Conservation (phyloP, 2,113 vertebrate genomes). For the Microcebus griseorufus region DNA sequence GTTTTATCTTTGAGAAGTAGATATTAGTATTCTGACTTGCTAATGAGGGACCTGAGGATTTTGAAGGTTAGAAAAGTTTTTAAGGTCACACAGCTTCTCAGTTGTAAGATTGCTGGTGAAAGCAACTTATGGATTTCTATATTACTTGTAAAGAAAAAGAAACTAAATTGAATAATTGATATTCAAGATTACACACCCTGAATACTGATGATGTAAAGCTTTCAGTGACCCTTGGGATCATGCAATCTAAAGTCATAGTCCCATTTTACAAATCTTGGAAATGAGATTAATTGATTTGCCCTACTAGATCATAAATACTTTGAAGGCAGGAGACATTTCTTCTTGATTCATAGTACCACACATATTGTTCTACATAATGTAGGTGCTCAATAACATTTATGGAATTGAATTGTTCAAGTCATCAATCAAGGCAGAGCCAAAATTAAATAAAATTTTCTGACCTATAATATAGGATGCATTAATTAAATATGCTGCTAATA, state of each 20-base stretch:
- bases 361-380: neutral
- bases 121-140: neutral
- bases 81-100: neutral
- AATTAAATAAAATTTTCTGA: neutral
- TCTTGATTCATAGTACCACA: neutral
- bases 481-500: neutral
- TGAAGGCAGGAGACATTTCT: neutral
- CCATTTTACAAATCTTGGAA: neutral
- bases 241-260: neutral
- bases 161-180: neutral
- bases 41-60: neutral
- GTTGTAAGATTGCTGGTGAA: neutral
- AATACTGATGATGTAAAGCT: neutral
- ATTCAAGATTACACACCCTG: neutral
- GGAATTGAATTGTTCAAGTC: neutral
- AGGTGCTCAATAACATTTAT: neutral
- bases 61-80: neutral
- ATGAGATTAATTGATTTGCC: neutral
- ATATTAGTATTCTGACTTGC: neutral
- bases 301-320: neutral
- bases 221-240: neutral
- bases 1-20: conserved; percentile 23
- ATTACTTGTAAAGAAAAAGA: neutral
- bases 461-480: neutral
- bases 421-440: neutral